phyloP scores from a whole-genome alignment of 1,140 invertebrate species.

The Diorhabda carinulata region DNA sequence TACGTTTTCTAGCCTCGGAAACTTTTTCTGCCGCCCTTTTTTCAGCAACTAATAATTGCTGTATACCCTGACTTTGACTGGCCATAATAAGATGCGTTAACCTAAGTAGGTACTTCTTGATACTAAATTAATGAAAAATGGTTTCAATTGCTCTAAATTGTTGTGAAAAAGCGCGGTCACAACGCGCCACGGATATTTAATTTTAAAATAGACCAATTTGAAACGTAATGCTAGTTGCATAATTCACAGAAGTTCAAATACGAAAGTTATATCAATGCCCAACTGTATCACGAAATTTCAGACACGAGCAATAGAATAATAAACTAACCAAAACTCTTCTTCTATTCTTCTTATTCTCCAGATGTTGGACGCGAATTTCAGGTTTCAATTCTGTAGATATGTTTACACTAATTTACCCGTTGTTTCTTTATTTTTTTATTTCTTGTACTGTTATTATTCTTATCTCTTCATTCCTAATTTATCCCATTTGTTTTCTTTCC shows the following conservation, averaged over 20 bases:
- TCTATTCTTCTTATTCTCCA: no score
- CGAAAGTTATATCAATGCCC: no score
- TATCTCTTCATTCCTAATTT: no score
- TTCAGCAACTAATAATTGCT: conserved; percentile 94
- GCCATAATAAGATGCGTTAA: conserved; percentile 70
- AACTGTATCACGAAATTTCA: no score
- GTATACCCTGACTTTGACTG: conserved; percentile 93
- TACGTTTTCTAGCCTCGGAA: conserved; percentile 96
- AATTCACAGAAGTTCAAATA: background rate
- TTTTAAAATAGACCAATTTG: conserved; percentile 3
- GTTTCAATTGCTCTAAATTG: conserved; percentile 36
- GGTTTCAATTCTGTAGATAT: no score
- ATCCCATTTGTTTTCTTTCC: no score
- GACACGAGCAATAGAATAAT: no score
- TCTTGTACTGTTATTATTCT: no score
- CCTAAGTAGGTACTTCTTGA: conserved; percentile 13
- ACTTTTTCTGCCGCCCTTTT: conserved; percentile 99
- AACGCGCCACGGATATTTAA: background rate
- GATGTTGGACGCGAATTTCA: no score
- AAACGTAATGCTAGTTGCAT: background rate
- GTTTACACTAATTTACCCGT: no score
- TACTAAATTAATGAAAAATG: conserved; percentile 21
- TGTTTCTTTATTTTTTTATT: no score
- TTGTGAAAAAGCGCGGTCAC: conserved; percentile 15
- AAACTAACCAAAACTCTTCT: no score